These are phyloP conservation scores for Trissolcus basalis DNA, from an alignment of 1,140 invertebrate genomes.

Conservation along the genomic window DNA sequence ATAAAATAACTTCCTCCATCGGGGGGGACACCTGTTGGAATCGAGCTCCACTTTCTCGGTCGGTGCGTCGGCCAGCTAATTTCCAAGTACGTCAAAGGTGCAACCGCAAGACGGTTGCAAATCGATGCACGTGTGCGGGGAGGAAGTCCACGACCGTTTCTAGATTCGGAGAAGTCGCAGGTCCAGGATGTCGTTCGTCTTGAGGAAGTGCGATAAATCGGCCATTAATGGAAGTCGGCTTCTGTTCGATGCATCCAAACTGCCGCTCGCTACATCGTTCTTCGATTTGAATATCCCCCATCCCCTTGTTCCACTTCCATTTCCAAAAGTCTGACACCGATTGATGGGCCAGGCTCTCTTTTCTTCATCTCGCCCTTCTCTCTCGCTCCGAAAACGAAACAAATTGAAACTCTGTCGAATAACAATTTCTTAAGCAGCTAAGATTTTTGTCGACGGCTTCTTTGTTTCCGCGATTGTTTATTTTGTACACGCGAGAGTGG, in stretches of 20 bases:
- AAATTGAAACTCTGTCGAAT: slow-evolving; percentile 6
- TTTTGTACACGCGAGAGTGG: slow-evolving; percentile 37
- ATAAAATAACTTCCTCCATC: slow-evolving; percentile 34
- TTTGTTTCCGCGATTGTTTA: slow-evolving; percentile 48
- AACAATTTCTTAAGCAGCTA: too few relatives aligned
- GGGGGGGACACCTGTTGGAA: slow-evolving; percentile 34
- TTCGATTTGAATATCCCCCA: too few relatives aligned
- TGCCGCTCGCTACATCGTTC: too few relatives aligned
- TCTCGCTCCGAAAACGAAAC: slow-evolving; percentile 1
- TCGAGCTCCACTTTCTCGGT: slow-evolving; percentile 16
- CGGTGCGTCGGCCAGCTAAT: too few relatives aligned
- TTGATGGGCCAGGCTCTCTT: too few relatives aligned
- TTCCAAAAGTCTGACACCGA: too few relatives aligned
- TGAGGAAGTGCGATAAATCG: slow-evolving; percentile 7
- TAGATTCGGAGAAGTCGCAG: background rate
- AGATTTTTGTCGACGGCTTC: slow-evolving; percentile 12
- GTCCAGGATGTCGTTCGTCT: slow-evolving; percentile 2
- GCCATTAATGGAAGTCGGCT: slow-evolving; percentile 15
- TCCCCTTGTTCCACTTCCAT: too few relatives aligned
- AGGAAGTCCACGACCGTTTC: slow-evolving; percentile 19
- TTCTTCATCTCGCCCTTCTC: too few relatives aligned
- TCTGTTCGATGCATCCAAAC: too few relatives aligned
- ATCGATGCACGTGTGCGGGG: slow-evolving; percentile 29
- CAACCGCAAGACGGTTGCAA: slow-evolving; percentile 20
- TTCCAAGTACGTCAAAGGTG: slow-evolving; percentile 15